Evolutionary conservation across 2,797 vertebrate species (phyloP).

Genomic region (Syndactyla subalaris): DNA sequence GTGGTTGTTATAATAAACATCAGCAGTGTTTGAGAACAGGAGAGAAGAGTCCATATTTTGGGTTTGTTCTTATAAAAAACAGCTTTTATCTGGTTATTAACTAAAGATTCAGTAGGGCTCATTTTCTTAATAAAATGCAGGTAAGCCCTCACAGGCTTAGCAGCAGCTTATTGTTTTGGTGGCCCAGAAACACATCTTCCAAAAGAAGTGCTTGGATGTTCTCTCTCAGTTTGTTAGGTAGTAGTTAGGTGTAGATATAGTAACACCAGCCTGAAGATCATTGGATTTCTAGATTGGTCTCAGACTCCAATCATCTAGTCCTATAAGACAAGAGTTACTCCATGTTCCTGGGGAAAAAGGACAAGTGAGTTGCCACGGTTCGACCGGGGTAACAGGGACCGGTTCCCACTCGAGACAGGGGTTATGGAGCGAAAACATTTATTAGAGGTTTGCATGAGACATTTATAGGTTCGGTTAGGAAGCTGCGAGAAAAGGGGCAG

Average conservation of each 20-base stretch:
- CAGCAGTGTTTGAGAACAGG: background rate
- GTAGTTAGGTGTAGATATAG: background rate
- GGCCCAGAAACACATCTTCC: background rate
- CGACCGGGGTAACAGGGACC: no score
- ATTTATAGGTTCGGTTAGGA: no score
- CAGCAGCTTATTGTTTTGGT: background rate
- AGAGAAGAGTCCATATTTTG: background rate
- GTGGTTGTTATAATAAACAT: background rate
- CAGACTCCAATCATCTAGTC: background rate
- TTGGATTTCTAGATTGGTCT: background rate
- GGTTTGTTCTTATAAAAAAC: background rate
- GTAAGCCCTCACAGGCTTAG: background rate
- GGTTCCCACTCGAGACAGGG: no score
- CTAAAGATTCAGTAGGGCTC: background rate
- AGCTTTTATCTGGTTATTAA: background rate
- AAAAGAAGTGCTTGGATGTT: background rate
- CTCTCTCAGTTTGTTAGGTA: background rate
- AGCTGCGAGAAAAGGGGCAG: no score
- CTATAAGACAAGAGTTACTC: background rate
- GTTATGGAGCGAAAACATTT: no score
- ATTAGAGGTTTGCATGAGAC: no score
- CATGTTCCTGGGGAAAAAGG: background rate
- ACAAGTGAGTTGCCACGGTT: no score
- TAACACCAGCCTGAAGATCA: background rate
- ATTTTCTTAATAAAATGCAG: background rate